Percentiles rank a stretch among this genome's conserved stretches.
Conservation (phyloP, 2,888 invertebrate species). For the Leptodirus hochenwartii region DNA sequence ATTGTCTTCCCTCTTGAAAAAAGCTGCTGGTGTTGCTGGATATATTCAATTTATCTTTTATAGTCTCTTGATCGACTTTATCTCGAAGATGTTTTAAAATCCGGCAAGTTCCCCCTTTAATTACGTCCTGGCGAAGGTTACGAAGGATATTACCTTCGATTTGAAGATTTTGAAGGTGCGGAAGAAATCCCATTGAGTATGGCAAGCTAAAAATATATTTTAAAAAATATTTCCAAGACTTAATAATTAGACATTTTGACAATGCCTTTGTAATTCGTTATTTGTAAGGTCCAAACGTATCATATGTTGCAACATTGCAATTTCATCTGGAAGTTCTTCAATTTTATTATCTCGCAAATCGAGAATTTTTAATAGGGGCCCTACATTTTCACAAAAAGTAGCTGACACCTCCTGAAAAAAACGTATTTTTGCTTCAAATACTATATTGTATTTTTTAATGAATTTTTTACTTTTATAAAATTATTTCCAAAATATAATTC, state of each 20-base stretch:
- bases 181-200: conserved; percentile 44
- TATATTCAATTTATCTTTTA: conserved; percentile 8
- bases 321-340: conserved; percentile 56
- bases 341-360: conserved; percentile 73
- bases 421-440: not conserved
- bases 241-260: conserved; percentile 6
- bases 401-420: conserved; percentile 44
- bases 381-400: conserved; percentile 52
- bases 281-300: conserved; percentile 73
- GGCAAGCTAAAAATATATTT: conserved; percentile 36
- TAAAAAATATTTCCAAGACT: conserved; percentile 1
- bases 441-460: not conserved
- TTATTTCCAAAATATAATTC: conserved; percentile 76
- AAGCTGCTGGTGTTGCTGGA: conserved; percentile 5
- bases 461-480: conserved; percentile 47
- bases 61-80: conserved; percentile 24
- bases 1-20: conserved; percentile 5
- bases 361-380: conserved; percentile 51
- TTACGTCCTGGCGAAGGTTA: conserved; percentile 63
- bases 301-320: conserved; percentile 52
- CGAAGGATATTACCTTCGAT: conserved; percentile 76
- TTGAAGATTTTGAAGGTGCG: conserved; percentile 62
- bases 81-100: conserved; percentile 62
- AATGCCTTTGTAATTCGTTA: conserved; percentile 36
- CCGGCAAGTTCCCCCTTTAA: conserved; percentile 66